Percentiles rank a stretch among this genome's conserved stretches.
Conservation (phyloP, 1,140 invertebrate genomes). For the Achatina immaculata region DNA sequence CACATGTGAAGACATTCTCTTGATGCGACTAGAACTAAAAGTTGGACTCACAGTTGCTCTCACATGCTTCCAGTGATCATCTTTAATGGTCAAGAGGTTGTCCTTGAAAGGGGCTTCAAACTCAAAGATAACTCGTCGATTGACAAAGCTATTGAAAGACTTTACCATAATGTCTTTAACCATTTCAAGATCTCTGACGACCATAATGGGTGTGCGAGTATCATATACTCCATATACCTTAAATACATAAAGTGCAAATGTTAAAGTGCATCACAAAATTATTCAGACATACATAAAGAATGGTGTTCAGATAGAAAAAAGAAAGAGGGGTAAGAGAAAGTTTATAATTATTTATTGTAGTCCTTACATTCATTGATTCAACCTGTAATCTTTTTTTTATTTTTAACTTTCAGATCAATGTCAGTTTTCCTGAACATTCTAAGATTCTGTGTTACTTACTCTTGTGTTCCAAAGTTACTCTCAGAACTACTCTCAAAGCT, state of each 20-base stretch:
- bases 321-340: too few relatives aligned
- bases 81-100: constrained; percentile 14
- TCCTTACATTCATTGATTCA: too few relatives aligned
- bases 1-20: background rate
- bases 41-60: constrained; percentile 73
- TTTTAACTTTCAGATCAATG: too few relatives aligned
- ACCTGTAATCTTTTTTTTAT: too few relatives aligned
- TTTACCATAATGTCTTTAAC: constrained; percentile 26
- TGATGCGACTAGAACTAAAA: background rate
- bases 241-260: background rate
- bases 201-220: background rate
- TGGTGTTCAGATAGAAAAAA: too few relatives aligned
- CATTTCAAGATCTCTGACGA: constrained; percentile 15
- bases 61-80: constrained; percentile 72
- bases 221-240: constrained; percentile 19
- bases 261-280: too few relatives aligned
- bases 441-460: too few relatives aligned
- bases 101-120: constrained; percentile 6
- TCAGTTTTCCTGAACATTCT: too few relatives aligned
- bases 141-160: constrained; percentile 22
- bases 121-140: background rate
- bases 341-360: too few relatives aligned
- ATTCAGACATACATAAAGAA: too few relatives aligned
- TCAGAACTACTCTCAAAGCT: too few relatives aligned
- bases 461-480: too few relatives aligned